A percentile compares a stretch with the other conserved stretches of the same genome.
phyloP scores from a whole-genome alignment of 1,140 invertebrate genomes.

The Daktulosphaira vitifoliae region DNA sequence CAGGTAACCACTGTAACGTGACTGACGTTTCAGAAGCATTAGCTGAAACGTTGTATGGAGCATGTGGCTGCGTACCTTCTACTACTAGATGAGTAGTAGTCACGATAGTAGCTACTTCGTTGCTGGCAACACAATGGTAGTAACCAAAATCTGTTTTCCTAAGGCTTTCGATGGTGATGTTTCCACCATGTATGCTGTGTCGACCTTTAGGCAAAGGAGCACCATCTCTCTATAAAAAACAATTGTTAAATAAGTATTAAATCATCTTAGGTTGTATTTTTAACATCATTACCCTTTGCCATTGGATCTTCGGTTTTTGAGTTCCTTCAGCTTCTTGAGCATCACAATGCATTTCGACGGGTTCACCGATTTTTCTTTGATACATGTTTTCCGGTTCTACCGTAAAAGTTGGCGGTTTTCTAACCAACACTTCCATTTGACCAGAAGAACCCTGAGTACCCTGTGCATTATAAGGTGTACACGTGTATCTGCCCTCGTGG shows the following conservation, averaged over 20 bases:
- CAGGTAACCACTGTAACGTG: slow-evolving; percentile 82
- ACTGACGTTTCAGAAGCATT: slow-evolving; percentile 81
- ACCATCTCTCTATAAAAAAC: slow-evolving; percentile 55
- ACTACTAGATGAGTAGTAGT: slow-evolving; percentile 83
- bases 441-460: slow-evolving; percentile 87
- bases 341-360: slow-evolving; percentile 87
- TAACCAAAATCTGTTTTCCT: slow-evolving; percentile 82
- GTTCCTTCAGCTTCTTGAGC: slow-evolving; percentile 83
- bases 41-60: slow-evolving; percentile 86
- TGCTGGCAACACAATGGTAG: slow-evolving; percentile 89
- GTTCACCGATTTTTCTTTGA: slow-evolving; percentile 77
- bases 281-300: slow-evolving; percentile 81
- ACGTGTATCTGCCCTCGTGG: slow-evolving; percentile 82
- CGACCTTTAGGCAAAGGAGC: slow-evolving; percentile 68
- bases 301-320: slow-evolving; percentile 78
- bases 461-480: slow-evolving; percentile 88
- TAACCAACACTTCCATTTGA: slow-evolving; percentile 89
- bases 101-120: slow-evolving; percentile 89
- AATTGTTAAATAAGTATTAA: too few species aligned
- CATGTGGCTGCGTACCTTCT: slow-evolving; percentile 91
- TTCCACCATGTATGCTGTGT: slow-evolving; percentile 67
- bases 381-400: slow-evolving; percentile 76
- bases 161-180: slow-evolving; percentile 83
- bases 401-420: slow-evolving; percentile 78
- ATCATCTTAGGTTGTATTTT: too few species aligned